phyloP scores from a whole-genome alignment of 2,797 vertebrate genomes.

The Podargus strigoides region DNA sequence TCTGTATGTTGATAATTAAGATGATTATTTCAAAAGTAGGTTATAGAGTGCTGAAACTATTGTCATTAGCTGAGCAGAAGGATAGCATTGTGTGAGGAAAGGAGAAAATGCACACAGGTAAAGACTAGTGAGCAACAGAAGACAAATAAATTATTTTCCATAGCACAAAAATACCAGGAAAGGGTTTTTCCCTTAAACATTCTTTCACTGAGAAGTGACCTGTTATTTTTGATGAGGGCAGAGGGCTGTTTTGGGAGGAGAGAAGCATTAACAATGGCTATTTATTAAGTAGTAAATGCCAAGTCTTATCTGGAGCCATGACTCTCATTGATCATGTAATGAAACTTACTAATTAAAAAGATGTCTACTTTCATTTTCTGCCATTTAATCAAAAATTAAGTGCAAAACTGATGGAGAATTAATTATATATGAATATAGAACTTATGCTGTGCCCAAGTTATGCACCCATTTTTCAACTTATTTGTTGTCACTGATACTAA shows the following conservation, averaged over 20 bases:
- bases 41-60: neutral
- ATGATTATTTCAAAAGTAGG: conserved; percentile 5
- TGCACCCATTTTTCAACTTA: neutral
- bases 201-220: neutral
- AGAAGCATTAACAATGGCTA: neutral
- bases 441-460: neutral
- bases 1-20: neutral
- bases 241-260: neutral
- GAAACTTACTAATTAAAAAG: neutral
- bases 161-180: neutral
- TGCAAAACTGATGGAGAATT: neutral
- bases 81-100: neutral
- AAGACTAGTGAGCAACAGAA: neutral
- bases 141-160: neutral
- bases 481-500: neutral
- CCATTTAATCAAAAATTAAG: neutral
- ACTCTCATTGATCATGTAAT: neutral
- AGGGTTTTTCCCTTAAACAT: neutral
- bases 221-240: neutral
- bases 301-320: neutral
- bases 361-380: neutral
- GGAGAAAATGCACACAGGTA: neutral
- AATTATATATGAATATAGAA: neutral
- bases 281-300: neutral
- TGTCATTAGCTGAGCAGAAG: neutral